Conservation (phyloP, 2,113 vertebrate genomes). For the Vimba vimba region DNA sequence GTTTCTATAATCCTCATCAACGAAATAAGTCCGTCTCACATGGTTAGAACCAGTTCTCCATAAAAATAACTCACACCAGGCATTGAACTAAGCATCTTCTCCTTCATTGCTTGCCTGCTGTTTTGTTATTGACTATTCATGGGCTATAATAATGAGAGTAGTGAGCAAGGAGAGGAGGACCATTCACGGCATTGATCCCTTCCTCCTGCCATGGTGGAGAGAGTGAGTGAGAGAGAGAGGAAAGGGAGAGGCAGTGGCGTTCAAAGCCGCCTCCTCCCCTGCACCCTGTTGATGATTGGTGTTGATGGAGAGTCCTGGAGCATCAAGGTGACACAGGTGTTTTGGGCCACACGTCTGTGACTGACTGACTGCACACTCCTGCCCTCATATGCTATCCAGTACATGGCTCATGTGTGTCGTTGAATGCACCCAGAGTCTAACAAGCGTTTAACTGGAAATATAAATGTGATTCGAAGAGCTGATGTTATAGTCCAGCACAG, state of each 20-base stretch:
- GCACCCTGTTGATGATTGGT: constrained; percentile 44
- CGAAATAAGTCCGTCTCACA: constrained; percentile 27
- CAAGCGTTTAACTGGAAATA: background rate
- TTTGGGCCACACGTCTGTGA: constrained; percentile 2
- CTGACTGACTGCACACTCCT: constrained; percentile 18
- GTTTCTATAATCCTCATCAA: constrained; percentile 27
- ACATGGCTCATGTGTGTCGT: background rate
- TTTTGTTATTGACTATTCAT: constrained; percentile 62
- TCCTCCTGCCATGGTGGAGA: constrained; percentile 29
- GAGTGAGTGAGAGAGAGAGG: constrained; percentile 22
- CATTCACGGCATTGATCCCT: constrained; percentile 51
- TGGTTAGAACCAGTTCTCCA: constrained; percentile 34
- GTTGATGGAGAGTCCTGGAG: constrained; percentile 39
- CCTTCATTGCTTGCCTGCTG: constrained; percentile 51
- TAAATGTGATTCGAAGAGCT: background rate
- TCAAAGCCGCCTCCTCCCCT: constrained; percentile 32
- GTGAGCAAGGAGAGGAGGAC: constrained; percentile 48
- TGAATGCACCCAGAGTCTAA: background rate
- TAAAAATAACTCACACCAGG: constrained; percentile 40
- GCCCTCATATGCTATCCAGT: background rate
- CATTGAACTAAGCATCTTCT: constrained; percentile 44
- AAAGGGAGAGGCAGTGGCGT: background rate
- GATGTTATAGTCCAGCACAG: background rate
- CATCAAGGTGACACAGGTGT: constrained; percentile 51
- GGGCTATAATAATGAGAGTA: constrained; percentile 57